Evolutionary conservation across 2,797 vertebrate species (phyloP), one percentile per base, ranked within the genome.

Genomic region (Acrossocheilus fasciatus): DNA sequence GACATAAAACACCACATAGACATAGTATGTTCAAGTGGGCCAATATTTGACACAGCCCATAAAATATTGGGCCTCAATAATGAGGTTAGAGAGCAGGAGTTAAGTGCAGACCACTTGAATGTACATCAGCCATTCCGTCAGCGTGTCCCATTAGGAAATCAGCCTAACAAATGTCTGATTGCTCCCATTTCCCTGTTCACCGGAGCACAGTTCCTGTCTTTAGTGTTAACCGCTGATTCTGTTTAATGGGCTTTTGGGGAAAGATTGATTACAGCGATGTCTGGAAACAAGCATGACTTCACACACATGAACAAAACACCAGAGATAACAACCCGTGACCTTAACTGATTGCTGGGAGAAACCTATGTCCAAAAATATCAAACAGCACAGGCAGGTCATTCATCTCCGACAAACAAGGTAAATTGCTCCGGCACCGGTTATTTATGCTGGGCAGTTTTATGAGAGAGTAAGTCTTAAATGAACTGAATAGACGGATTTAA

Each of bases 191-290:
- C 81, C 86, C 82, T 52, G 39, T 41, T 86, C 88, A 85, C 68
- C 86, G 50, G 78, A 84, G 88, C 87, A 34, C 66, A 90, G 81
- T 89, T 90, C 89, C 89, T 89, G 89, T 83, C 82, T 85, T 83
- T 87, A 84, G 72, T 72, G 68, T 80, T 82, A 89, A 82, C 75
- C 74, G 1, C 59, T 77, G 64, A 76, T 77, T 45, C 75, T 11
- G 82, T 76, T 89, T 87, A 47, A 79, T 82, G 74, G 87, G 74
- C 62, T 84, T 89, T 88, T 70, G 64, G 86, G 89, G 75, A 87
- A 85, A 90, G 88, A 89, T 87, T 85, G 86, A 90, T 90, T 90
- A 77, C 84, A 82, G 88, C 15, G 86, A 90, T 90, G 86, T 72
- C 88, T 72, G 89, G 66, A 86, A 43, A 73, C 84, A 88, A 83